Evolutionary conservation across 92 coral and sea anemone species (phyloP).

Genomic region (Parazoanthus swiftii): DNA sequence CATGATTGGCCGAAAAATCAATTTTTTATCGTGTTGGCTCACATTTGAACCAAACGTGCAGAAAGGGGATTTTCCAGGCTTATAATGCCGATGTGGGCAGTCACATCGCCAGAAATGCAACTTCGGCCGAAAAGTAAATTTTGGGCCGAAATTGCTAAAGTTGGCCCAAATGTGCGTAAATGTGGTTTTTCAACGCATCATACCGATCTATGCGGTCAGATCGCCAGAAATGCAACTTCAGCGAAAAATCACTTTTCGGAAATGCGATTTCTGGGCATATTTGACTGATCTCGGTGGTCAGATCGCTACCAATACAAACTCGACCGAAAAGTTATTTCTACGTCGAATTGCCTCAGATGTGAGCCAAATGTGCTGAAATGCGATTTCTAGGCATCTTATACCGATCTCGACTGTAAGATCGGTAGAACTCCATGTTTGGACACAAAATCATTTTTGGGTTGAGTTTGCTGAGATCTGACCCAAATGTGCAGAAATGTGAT

Average conservation of each 20-base stretch:
- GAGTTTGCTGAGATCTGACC: neutral
- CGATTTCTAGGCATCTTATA: neutral
- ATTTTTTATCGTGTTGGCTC: neutral
- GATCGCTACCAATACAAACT: neutral
- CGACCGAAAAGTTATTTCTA: slow-evolving; percentile 3
- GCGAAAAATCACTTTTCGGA: neutral
- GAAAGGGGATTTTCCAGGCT: too few species aligned
- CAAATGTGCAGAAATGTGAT: neutral
- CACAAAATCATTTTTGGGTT: neutral
- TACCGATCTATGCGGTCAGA: neutral
- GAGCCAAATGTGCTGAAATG: slow-evolving; percentile 1
- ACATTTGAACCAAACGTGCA: too few species aligned
- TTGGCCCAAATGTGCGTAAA: neutral
- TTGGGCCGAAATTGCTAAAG: too few species aligned
- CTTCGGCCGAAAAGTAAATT: too few species aligned
- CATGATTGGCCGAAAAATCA: neutral
- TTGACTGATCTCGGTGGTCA: neutral
- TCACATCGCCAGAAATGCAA: too few species aligned
- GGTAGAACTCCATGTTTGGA: slow-evolving; percentile 5
- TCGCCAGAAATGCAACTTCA: neutral
- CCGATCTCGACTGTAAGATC: slow-evolving; percentile 3
- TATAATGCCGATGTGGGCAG: too few species aligned
- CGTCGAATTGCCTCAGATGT: slow-evolving; percentile 9
- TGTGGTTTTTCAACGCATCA: neutral
- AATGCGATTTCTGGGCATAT: neutral